These are phyloP conservation scores for Zeus faber DNA, from an alignment of 2,113 vertebrate species.

Conservation along the genomic window DNA sequence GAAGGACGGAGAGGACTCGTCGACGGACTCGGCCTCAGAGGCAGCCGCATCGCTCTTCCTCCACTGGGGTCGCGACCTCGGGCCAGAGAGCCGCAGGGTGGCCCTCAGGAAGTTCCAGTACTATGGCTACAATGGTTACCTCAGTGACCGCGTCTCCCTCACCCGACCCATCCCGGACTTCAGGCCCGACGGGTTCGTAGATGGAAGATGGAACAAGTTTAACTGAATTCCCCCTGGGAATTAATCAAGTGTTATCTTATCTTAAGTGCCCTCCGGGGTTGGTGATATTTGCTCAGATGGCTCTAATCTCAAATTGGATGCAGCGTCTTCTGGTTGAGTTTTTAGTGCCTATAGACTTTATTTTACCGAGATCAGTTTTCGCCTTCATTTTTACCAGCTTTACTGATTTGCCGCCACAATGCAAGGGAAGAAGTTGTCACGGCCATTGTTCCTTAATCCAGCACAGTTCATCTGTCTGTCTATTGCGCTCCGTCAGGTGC, in stretches of 20 bases:
- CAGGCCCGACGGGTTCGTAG: constrained; percentile 85
- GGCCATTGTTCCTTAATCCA: too few relatives aligned
- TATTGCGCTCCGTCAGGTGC: constrained; percentile 73
- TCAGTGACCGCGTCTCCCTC: constrained; percentile 91
- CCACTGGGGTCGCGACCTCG: constrained; percentile 92
- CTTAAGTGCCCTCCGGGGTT: too few relatives aligned
- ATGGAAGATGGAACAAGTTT: background rate
- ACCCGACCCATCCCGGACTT: constrained; percentile 85
- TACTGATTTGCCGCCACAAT: too few relatives aligned
- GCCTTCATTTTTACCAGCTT: too few relatives aligned
- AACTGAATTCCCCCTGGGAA: background rate
- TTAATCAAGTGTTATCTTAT: too few relatives aligned
- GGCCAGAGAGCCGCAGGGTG: constrained; percentile 80
- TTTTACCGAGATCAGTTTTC: too few relatives aligned
- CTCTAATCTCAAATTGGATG: too few relatives aligned
- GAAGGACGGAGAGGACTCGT: constrained; percentile 77
- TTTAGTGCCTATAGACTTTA: too few relatives aligned
- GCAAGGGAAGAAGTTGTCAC: too few relatives aligned
- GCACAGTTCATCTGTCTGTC: background rate
- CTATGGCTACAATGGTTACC: constrained; percentile 95
- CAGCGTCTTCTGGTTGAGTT: too few relatives aligned
- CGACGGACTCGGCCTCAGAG: constrained; percentile 78
- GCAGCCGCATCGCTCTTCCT: constrained; percentile 82
- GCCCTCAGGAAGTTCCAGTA: constrained; percentile 94
- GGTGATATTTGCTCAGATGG: too few relatives aligned